Conservation (phyloP, 2,113 vertebrate genomes). For the Pardalotus punctatus region DNA sequence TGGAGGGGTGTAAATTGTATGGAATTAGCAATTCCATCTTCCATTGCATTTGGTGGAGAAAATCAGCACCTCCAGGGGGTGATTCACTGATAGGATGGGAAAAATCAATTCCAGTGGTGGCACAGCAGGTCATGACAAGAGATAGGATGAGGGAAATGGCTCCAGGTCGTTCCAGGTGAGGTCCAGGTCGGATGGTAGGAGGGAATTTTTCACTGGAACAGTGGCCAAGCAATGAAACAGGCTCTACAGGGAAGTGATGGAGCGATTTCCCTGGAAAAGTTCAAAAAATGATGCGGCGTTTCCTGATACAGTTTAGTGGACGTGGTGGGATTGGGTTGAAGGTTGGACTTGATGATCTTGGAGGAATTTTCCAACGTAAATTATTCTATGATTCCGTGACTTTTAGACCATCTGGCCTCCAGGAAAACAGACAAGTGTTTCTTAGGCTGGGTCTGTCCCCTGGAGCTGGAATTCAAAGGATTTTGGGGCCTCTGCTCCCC, state of each 20-base stretch:
- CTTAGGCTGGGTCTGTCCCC: accelerated
- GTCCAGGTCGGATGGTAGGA: no score
- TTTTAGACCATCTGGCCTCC: not conserved
- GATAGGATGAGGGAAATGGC: accelerated
- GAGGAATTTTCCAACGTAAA: not conserved
- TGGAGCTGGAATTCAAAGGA: not conserved
- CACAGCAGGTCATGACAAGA: not conserved
- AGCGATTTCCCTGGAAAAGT: not conserved
- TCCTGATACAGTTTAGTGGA: not conserved
- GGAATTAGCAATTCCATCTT: not conserved
- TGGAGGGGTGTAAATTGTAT: accelerated
- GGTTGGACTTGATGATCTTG: not conserved
- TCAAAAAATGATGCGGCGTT: not conserved
- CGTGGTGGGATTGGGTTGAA: not conserved
- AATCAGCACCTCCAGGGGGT: not conserved
- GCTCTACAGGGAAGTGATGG: not conserved
- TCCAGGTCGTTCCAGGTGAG: not conserved
- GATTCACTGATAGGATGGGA: accelerated
- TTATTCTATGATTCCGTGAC: no score
- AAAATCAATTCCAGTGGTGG: not conserved
- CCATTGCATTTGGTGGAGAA: not conserved
- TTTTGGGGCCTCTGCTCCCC: not conserved
- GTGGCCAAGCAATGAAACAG: not conserved
- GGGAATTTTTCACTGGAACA: not conserved
- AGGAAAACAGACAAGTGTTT: not conserved